Conservation (phyloP, 2,113 vertebrate genomes). For the Rutilus rutilus region DNA sequence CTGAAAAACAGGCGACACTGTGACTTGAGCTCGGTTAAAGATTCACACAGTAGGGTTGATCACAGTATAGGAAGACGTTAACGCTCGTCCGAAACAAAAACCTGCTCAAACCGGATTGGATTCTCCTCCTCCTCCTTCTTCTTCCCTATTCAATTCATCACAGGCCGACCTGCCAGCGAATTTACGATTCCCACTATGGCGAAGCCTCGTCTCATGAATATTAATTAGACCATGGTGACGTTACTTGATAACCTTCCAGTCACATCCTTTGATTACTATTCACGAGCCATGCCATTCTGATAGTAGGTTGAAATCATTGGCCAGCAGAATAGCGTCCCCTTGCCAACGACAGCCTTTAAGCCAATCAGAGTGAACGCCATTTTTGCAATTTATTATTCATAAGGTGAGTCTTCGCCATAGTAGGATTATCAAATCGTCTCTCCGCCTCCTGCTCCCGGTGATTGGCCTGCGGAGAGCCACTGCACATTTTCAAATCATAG, state of each 20-base stretch:
- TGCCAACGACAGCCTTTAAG: background rate
- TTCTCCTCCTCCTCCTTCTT: constrained; percentile 70
- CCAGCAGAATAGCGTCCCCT: constrained; percentile 28
- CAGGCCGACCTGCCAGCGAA: constrained; percentile 73
- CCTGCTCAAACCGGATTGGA: constrained; percentile 89
- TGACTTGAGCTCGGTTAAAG: constrained; percentile 68
- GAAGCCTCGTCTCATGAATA: background rate
- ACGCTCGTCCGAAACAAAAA: constrained; percentile 82
- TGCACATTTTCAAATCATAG: constrained; percentile 73
- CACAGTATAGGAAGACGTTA: constrained; percentile 75
- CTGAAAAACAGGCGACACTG: constrained; percentile 50
- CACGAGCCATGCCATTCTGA: no score
- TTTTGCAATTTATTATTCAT: background rate
- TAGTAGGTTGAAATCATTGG: background rate
- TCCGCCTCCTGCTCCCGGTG: constrained; percentile 54
- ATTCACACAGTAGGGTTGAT: constrained; percentile 73
- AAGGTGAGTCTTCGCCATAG: background rate
- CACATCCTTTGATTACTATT: background rate
- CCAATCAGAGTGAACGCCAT: background rate
- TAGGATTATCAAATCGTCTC: background rate
- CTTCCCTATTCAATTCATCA: constrained; percentile 73
- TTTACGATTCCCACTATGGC: constrained; percentile 1
- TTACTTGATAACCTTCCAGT: background rate
- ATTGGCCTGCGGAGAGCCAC: constrained; percentile 66
- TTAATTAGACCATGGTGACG: background rate